Base-by-base conservation (phyloP, 2,113 vertebrate species). In the Acanthisitta chloris region DNA sequence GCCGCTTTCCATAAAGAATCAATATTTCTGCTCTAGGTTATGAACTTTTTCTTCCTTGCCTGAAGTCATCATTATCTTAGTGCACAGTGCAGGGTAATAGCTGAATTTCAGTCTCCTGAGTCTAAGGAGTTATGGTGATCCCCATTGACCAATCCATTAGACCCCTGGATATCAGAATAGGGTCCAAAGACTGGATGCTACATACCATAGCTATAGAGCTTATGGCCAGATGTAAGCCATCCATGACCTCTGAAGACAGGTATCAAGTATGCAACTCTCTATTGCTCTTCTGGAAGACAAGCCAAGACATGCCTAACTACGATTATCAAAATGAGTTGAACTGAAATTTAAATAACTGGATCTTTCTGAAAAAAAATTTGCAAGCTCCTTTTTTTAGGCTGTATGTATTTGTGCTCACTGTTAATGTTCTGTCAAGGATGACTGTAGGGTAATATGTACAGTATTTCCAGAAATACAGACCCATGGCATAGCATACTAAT, bases 401-500 rank as follows among this genome's bases (percentile, higher is more conserved):
- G 4, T 43, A 38, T 54, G 14, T 28, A 48, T 49, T 80, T 69
- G 8, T 74, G 42, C 23, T 28, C 1, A 0, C 25, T 83, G 79
- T 70, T 84, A 90, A 86, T 66, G 85, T 90, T 57, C 15, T 81
- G 67, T 72, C 91, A 91, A 88, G 48, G 65, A 69, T 85, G 51
- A 58, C 70, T 79, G 72, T 52, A 71, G 52, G 72, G 48, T 74
- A 90, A 92, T 61, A n/a, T 61, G 33, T 42, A 69, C 20, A 79
- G 31, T 31, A 62, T 55, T 88, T 95, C 80, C 90, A 91, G 62
- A 96, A 96, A 94, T 74, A 40, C 25, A 89, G 51, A 81, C 25
- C 70, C 45, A 40, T 3, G 0, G 25, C 45, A 71, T n/a, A 69
- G 70, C 38, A 78, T 40, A 76, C 36, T 95, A 88, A 58, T 73